Conservation (phyloP, 64 coral and sea anemone species). For the Porites lutea region DNA sequence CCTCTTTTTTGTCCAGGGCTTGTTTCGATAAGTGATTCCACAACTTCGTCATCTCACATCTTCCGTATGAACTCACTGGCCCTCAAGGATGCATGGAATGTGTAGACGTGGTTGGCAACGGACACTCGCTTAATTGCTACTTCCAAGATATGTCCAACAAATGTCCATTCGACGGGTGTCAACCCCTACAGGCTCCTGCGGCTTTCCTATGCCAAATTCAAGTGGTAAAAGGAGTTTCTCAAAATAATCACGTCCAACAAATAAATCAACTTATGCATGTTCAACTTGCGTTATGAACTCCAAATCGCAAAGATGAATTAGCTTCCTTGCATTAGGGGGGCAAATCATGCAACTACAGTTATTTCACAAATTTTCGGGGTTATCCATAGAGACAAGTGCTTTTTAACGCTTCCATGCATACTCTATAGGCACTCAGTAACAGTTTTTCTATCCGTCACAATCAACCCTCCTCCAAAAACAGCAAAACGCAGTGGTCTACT, state of each 20-base stretch:
- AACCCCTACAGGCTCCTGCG: constrained; percentile 48
- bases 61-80: constrained; percentile 55
- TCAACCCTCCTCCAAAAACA: not conserved
- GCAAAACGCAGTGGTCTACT: not conserved
- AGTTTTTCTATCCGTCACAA: constrained; percentile 22
- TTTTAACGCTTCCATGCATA: not conserved
- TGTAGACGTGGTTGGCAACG: not conserved
- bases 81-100: not conserved
- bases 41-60: constrained; percentile 79
- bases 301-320: not conserved
- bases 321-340: not conserved
- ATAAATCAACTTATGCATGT: constrained; percentile 40
- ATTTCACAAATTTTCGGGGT: constrained; percentile 19
- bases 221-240: constrained; percentile 57
- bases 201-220: constrained; percentile 17
- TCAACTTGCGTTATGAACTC: constrained; percentile 37
- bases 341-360: constrained; percentile 10
- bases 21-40: not conserved
- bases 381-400: constrained; percentile 31
- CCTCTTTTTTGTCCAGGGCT: constrained; percentile 21
- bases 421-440: not conserved
- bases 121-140: not conserved
- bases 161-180: constrained; percentile 64
- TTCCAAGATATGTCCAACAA: constrained; percentile 19
- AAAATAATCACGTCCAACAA: constrained; percentile 56